Percentiles rank a stretch among this genome's conserved stretches.
These are phyloP conservation scores for Andrena fulva DNA, from an alignment of 2,888 invertebrate species.

Conservation along the genomic window DNA sequence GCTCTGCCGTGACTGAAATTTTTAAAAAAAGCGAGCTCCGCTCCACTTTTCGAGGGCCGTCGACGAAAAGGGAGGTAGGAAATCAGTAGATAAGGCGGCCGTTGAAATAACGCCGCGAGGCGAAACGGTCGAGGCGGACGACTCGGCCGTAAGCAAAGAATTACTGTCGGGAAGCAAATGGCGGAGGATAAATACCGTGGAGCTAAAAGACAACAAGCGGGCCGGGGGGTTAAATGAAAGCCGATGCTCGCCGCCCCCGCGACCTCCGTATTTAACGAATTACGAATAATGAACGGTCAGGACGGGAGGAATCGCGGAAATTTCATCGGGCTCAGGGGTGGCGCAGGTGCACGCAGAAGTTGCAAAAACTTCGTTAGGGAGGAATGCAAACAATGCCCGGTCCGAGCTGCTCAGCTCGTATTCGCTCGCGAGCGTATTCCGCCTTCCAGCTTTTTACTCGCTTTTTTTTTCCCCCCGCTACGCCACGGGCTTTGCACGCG, in stretches of 20 bases:
- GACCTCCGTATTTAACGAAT: conserved; percentile 46
- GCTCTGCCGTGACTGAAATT: background rate
- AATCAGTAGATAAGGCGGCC: conserved; percentile 33
- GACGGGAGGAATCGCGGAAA: conserved; percentile 60
- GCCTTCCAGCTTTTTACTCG: conserved; percentile 23
- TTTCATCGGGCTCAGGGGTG: conserved; percentile 67
- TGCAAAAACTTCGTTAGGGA: conserved; percentile 80
- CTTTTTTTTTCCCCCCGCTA: conserved; percentile 8
- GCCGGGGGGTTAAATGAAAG: conserved; percentile 13
- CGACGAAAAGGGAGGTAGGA: background rate
- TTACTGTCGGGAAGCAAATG: conserved; percentile 21
- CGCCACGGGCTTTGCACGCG: conserved; percentile 52
- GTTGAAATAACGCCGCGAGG: conserved; percentile 29
- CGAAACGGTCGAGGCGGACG: conserved; percentile 18
- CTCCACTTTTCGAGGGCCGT: conserved; percentile 14
- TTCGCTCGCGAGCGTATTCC: conserved; percentile 28
- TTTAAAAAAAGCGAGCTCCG: conserved; percentile 1
- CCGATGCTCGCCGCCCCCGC: conserved; percentile 5
- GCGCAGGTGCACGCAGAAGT: conserved; percentile 76
- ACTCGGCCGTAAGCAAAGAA: conserved; percentile 19
- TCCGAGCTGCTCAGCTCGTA: conserved; percentile 68
- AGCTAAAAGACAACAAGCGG: conserved; percentile 7
- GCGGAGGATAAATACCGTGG: conserved; percentile 27
- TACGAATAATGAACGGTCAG: conserved; percentile 48
- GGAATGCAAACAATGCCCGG: conserved; percentile 78